Evolutionary conservation across 2,888 invertebrate species (phyloP).

Genomic region (Megalurothrips usitatus): DNA sequence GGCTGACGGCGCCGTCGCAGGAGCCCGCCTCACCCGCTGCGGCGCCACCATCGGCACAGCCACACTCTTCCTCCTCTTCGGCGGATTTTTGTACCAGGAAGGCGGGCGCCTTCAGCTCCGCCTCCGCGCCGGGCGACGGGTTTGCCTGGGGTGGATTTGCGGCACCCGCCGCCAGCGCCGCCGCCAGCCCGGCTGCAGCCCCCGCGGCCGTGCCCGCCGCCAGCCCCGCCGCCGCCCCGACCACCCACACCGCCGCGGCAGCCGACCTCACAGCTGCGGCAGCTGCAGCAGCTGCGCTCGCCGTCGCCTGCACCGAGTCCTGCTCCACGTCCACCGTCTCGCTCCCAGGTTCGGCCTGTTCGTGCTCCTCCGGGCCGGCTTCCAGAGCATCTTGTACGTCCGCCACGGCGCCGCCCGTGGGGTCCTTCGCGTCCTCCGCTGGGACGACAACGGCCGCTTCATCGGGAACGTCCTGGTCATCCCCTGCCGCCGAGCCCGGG

Average conservation of each 20-base stretch:
- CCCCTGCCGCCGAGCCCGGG: not conserved
- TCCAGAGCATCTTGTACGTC: not conserved
- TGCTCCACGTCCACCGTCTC: not conserved
- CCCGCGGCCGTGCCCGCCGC: not conserved
- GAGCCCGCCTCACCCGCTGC: not conserved
- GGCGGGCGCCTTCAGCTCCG: too few species aligned
- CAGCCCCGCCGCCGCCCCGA: not conserved
- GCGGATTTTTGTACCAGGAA: too few species aligned
- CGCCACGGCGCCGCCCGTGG: not conserved
- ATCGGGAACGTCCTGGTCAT: not conserved
- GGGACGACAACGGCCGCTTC: not conserved
- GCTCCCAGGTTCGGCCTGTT: too few species aligned
- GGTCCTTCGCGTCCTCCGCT: not conserved
- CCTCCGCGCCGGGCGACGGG: too few species aligned
- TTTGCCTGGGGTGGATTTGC: too few species aligned
- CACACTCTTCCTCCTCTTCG: not conserved
- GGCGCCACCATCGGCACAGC: not conserved
- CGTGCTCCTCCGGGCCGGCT: too few species aligned
- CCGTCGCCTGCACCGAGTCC: not conserved
- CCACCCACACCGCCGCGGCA: not conserved
- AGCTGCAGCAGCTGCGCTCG: not conserved
- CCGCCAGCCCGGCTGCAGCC: not conserved
- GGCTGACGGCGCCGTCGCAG: not conserved
- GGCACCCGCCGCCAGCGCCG: not conserved
- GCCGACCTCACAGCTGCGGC: not conserved